Percentiles rank a stretch among this genome's conserved stretches.
These are phyloP conservation scores for Polylopha cassiicola DNA, from an alignment of 2,888 invertebrate genomes.

Conservation along the genomic window DNA sequence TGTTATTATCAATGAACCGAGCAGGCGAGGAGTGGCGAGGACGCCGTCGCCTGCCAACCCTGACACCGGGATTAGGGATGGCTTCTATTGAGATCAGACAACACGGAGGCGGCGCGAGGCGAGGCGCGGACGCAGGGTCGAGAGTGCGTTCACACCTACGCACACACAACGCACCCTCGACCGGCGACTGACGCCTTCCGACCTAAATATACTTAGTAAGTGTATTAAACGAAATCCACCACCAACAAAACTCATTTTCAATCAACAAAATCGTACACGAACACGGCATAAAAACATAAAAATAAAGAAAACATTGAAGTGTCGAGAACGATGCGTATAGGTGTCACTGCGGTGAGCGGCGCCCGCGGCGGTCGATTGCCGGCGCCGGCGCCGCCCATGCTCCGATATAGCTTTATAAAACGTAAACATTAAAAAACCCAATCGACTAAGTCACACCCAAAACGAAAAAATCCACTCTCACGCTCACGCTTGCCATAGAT, in stretches of 20 bases:
- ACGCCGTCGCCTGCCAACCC: conserved; percentile 28
- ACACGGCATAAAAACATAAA: conserved; percentile 75
- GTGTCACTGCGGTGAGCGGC: conserved; percentile 66
- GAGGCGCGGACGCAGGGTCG: conserved; percentile 35
- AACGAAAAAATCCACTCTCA: conserved; percentile 78
- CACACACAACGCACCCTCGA: conserved; percentile 59
- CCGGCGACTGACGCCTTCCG: conserved; percentile 22
- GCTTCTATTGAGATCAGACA: conserved; percentile 14
- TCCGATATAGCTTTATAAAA: conserved; percentile 69
- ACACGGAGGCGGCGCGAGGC: conserved; percentile 31
- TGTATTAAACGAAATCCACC: conserved; percentile 78
- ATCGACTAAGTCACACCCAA: conserved; percentile 78
- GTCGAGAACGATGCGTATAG: conserved; percentile 72
- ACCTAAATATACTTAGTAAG: conserved; percentile 51
- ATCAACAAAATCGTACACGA: conserved; percentile 76
- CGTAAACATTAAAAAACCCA: conserved; percentile 77
- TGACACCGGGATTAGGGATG: conserved; percentile 29
- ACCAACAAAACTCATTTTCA: conserved; percentile 76
- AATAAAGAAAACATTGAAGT: conserved; percentile 70
- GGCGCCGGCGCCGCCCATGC: conserved; percentile 65
- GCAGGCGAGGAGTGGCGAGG: conserved; percentile 3
- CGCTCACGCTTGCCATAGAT: conserved; percentile 78
- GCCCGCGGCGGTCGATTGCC: conserved; percentile 49
- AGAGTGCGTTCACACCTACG: conserved; percentile 57
- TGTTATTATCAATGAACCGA: no score